Evolutionary conservation across 2,113 vertebrate genomes (phyloP), one percentile per base, ranked within the genome.

Genomic region (Benitochromis conjunctus): DNA sequence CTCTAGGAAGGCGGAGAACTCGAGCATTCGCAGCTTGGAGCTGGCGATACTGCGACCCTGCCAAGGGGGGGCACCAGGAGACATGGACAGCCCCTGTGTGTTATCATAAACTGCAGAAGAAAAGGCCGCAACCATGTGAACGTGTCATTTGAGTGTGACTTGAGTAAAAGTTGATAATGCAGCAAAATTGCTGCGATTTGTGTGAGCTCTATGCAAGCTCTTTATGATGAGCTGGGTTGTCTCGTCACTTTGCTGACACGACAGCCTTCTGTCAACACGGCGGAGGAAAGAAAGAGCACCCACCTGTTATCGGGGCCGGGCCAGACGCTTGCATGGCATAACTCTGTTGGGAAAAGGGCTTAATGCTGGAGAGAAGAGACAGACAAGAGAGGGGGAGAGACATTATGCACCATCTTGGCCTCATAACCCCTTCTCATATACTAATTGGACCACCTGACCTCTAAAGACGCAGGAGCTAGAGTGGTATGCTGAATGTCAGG

Each of bases 1-100:
- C 95, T 99, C 98, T 89, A 98, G 95, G 93, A 98, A 99, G 31
- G 98, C 97, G 1, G 98, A 99, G 94, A 99, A 99, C 94, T 99
- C 98, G 91, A 99, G 93, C 97, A 99, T 98, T 92, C 97, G 97
- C 83, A 99, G 97, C 91, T 97, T 98, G 91, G 97, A 97, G 95
- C 97, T 97, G 91, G 98, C 97, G 86, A 99, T 98, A 13, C 97
- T 96, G 91, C 98, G 96, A 82, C 98, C 98, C 94, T 97, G 98
- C 98, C 98, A 98, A 1, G 97, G 96, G 48, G 98, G 97, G 26
- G 96, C 96, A 3, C 96, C 95, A 0, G 96, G 96, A 16, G 96
- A 97, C 91, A 97, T 95, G 10, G 97, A 95, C 8, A 97, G 95
- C 9, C 97, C 97, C 6, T 96, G 71, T 1, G 97, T 92, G 94